A percentile compares a stretch with the other conserved stretches of the same genome.
Conservation (phyloP, 2,113 vertebrate genomes). For the Abramis brama region DNA sequence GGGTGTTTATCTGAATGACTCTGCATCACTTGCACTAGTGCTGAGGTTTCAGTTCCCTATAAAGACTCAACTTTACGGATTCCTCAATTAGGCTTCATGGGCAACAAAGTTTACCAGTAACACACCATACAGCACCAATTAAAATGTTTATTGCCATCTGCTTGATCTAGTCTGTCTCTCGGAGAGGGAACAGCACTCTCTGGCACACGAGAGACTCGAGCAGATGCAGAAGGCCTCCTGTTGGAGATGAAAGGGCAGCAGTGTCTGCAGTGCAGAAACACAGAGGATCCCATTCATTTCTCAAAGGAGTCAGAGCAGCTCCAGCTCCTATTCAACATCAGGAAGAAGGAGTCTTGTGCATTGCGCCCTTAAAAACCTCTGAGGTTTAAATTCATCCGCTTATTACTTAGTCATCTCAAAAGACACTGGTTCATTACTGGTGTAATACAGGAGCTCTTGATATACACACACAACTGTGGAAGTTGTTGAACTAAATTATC, state of each 20-base stretch:
- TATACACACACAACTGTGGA: neutral
- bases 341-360: slow-evolving; percentile 16
- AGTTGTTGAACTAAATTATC: too few species aligned
- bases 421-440: neutral
- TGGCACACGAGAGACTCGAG: neutral
- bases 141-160: slow-evolving; percentile 11
- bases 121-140: slow-evolving; percentile 16
- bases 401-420: neutral
- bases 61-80: neutral
- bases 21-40: neutral
- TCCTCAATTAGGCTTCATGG: slow-evolving; percentile 8
- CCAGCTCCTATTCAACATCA: slow-evolving; percentile 33
- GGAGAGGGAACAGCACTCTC: neutral
- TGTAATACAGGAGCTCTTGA: neutral
- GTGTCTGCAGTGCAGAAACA: slow-evolving; percentile 33
- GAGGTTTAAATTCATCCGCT: neutral
- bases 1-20: neutral
- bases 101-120: neutral
- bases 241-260: slow-evolving; percentile 31
- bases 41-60: neutral
- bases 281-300: slow-evolving; percentile 50
- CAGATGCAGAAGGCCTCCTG: slow-evolving; percentile 26
- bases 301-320: slow-evolving; percentile 20
- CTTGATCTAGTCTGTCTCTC: neutral
- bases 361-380: neutral